Evolutionary conservation across 2,888 invertebrate species (phyloP), one percentile per base, ranked within the genome.

Genomic region (Spicauda simplicius): DNA sequence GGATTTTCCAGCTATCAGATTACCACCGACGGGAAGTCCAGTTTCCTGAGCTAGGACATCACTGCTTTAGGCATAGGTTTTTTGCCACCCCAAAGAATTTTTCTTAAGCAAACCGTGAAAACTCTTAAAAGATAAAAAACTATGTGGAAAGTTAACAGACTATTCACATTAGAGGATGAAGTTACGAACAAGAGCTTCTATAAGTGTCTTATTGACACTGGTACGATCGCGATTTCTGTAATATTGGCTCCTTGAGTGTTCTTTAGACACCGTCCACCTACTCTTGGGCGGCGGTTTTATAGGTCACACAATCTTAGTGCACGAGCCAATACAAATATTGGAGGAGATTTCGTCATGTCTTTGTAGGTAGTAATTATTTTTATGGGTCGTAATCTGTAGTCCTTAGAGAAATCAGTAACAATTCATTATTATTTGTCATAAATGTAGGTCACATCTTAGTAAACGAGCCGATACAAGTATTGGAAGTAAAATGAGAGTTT

Each of bases 171-270:
- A 33, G 14, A 41, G 14, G 14, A 41, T 41, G 41, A 14, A 41
- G 41, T 11, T 41, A 11, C 41, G 41, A 14, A 41, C 41, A 14
- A 41, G 41, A 14, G 41, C 41, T 11, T 41, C 20, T 61, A 61
- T 41, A 62, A 62, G 55, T 45, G 41, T 55, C 45, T 56, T 63
- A 56, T 63, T 30, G 63, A 48, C 30, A 19, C 25, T 55, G 30
- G 63, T 25, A 56, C 55, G 20, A 33, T 30, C 45, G 53, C 52
- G 19, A 61, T 61, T 56, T 53, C n/a, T 19, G 25, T 63, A 20
- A 63, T 55, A 62, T 54, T 62, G 45, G 48, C 16, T 61, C 61
- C 37, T 61, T 41, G 45, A 48, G 55, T 19, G 18, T 10, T 48
- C 41, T 30, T n/a, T 45, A 14, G 30, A 62, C 37, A 41, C 53